A percentile compares a stretch with the other conserved stretches of the same genome.
Conservation (phyloP, 2,888 invertebrate genomes). For the Drosophila sordidula region DNA sequence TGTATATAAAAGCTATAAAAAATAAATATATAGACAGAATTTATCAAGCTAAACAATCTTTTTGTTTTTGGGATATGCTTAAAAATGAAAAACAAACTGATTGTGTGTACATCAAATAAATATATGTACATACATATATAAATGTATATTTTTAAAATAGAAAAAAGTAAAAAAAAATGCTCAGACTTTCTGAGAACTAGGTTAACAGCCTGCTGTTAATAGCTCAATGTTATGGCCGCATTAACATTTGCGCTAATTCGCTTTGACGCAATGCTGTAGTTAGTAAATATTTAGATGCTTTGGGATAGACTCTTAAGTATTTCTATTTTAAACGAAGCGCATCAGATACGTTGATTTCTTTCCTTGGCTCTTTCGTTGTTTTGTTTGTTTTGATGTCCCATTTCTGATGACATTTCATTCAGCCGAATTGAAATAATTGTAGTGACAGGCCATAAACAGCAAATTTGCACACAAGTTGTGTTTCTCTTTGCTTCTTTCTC, state of each 20-base stretch:
- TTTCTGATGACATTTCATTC: conserved; percentile 56
- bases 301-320: conserved; percentile 26
- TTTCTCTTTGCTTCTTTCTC: not conserved
- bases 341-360: conserved; percentile 16
- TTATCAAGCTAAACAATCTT: not conserved
- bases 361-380: conserved; percentile 11
- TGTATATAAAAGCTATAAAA: not conserved
- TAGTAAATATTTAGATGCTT: conserved; percentile 34
- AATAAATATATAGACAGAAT: not conserved
- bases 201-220: conserved; percentile 44
- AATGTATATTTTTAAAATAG: conserved; percentile 4
- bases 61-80: not conserved
- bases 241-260: conserved; percentile 36
- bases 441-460: conserved; percentile 51
- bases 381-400: conserved; percentile 37
- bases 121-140: not conserved
- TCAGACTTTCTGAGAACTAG: conserved; percentile 10
- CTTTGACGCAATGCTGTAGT: conserved; percentile 26
- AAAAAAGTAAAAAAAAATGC: not conserved
- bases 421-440: conserved; percentile 43
- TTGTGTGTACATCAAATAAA: not conserved
- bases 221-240: conserved; percentile 38
- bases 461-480: conserved; percentile 15
- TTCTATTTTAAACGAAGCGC: conserved; percentile 28
- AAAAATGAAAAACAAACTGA: not conserved